A percentile compares a stretch with the other conserved stretches of the same genome.
phyloP scores from a whole-genome alignment of 2,797 vertebrate genomes.

The Triplophysa yarkandensis region DNA sequence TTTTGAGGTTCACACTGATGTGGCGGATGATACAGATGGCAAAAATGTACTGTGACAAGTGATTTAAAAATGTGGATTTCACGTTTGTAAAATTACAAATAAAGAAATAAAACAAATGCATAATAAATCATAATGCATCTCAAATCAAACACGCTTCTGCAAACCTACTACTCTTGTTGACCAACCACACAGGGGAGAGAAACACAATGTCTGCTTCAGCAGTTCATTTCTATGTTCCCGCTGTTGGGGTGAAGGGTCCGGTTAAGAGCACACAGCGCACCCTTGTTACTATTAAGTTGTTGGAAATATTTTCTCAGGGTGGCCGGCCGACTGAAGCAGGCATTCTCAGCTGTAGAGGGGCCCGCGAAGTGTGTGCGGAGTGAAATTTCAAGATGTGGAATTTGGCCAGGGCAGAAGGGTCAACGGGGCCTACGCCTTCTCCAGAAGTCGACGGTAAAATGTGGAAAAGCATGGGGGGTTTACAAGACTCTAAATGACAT shows the following conservation, averaged over 20 bases:
- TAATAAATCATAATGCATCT: background rate
- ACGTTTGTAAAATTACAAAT: background rate
- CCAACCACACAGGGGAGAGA: constrained; percentile 56
- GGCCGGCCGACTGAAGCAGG: constrained; percentile 47
- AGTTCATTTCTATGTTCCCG: constrained; percentile 42
- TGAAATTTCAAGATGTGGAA: constrained; percentile 62
- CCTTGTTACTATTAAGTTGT: constrained; percentile 60
- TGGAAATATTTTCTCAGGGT: constrained; percentile 63
- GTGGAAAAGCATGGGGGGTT: constrained; percentile 42
- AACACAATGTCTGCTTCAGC: constrained; percentile 58
- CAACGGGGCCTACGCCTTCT: constrained; percentile 52
- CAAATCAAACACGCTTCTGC: constrained; percentile 26
- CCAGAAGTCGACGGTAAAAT: constrained; percentile 57
- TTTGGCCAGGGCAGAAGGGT: constrained; percentile 59
- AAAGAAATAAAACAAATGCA: background rate
- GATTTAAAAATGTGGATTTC: background rate
- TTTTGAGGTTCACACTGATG: background rate
- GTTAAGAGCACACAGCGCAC: constrained; percentile 53
- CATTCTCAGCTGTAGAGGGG: constrained; percentile 56
- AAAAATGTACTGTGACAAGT: background rate
- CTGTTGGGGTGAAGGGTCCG: constrained; percentile 47
- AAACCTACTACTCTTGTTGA: no score
- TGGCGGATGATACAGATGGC: background rate
- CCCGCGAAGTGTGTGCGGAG: constrained; percentile 54
- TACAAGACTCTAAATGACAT: constrained; percentile 45